Conservation (phyloP, 1,140 invertebrate species). For the Carposina sasakii region DNA sequence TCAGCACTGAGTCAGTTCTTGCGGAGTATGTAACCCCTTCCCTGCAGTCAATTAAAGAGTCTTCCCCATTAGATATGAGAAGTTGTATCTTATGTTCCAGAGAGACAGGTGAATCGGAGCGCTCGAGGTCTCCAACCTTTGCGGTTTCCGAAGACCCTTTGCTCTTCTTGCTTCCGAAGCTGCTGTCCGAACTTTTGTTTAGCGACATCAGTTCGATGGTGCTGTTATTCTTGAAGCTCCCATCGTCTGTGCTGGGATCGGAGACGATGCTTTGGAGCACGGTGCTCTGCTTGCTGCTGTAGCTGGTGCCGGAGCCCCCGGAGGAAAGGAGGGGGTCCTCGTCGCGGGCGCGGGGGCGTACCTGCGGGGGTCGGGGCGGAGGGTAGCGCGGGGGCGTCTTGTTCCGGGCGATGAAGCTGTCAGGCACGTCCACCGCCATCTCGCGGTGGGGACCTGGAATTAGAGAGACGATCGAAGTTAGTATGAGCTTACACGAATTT, state of each 20-base stretch:
- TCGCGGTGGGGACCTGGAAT: constrained; percentile 88
- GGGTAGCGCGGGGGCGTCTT: constrained; percentile 95
- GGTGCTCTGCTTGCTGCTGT: constrained; percentile 61
- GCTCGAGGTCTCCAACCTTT: constrained; percentile 47
- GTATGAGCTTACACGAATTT: too few species aligned
- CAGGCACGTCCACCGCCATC: constrained; percentile 98
- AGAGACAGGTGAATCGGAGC: constrained; percentile 48
- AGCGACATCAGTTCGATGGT: constrained; percentile 58
- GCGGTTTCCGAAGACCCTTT: constrained; percentile 69
- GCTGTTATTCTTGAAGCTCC: constrained; percentile 62
- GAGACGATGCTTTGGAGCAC: constrained; percentile 51
- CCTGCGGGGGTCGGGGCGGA: constrained; percentile 78
- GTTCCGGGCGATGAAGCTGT: constrained; percentile 91
- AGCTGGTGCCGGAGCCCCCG: constrained; percentile 59
- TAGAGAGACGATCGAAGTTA: constrained; percentile 4
- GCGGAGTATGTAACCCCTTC: constrained; percentile 63
- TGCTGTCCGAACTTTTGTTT: constrained; percentile 70
- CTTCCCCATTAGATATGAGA: constrained; percentile 65
- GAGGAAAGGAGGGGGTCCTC: constrained; percentile 58
- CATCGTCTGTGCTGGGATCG: constrained; percentile 44
- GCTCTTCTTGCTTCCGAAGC: constrained; percentile 72
- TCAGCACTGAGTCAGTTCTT: constrained; percentile 63
- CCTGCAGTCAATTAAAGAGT: constrained; percentile 65
- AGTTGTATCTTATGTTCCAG: constrained; percentile 67
- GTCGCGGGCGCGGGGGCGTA: constrained; percentile 58